These are phyloP conservation scores for Amblyopsis hoosieri DNA, from an alignment of 2,797 vertebrate genomes.

Conservation along the genomic window DNA sequence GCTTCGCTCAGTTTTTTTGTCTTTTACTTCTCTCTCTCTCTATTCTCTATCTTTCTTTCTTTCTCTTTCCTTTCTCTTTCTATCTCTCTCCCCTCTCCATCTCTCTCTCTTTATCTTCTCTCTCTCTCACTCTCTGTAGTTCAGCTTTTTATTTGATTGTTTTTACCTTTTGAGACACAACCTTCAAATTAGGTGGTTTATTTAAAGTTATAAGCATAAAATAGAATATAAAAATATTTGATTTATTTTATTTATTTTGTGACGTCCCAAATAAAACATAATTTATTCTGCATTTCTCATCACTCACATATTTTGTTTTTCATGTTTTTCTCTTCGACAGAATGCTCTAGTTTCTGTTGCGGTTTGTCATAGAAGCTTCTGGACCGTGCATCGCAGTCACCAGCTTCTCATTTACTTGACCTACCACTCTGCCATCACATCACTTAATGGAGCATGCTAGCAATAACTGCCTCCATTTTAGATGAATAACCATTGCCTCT, in stretches of 20 bases:
- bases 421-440: conserved; percentile 40
- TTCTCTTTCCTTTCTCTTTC: background rate
- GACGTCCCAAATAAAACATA: too few relatives aligned
- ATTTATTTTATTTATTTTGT: too few relatives aligned
- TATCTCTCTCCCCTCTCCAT: background rate
- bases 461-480: conserved; percentile 3
- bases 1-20: conserved; percentile 5
- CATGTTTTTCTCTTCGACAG: too few relatives aligned
- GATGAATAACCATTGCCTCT: conserved; percentile 29
- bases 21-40: conserved; percentile 6
- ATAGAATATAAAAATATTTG: too few relatives aligned
- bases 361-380: conserved; percentile 13
- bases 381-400: conserved; percentile 40
- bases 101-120: background rate
- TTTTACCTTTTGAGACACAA: background rate
- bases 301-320: too few relatives aligned
- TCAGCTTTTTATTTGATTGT: background rate
- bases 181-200: too few relatives aligned
- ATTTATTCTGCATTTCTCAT: too few relatives aligned
- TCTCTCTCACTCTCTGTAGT: background rate
- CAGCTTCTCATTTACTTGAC: conserved; percentile 43
- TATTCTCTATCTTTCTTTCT: conserved; percentile 4
- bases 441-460: conserved; percentile 37
- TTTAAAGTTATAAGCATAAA: too few relatives aligned
- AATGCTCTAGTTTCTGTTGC: too few relatives aligned